phyloP scores from a whole-genome alignment of 2,113 vertebrate genomes.

The Zonotrichia leucophrys region DNA sequence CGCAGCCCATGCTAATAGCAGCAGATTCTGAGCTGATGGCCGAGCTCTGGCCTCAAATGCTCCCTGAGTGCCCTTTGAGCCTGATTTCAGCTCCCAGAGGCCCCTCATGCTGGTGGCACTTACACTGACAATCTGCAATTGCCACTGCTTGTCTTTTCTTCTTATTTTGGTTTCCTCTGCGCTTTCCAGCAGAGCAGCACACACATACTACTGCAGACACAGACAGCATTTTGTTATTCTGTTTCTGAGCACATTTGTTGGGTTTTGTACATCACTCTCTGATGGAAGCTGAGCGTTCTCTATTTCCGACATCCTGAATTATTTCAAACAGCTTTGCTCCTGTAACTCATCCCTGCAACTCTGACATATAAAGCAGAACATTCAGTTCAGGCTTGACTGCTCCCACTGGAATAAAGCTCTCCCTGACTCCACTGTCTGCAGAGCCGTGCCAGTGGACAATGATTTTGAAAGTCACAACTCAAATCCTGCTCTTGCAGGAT shows the following conservation, averaged over 20 bases:
- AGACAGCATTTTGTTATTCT: neutral
- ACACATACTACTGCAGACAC: neutral
- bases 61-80: neutral
- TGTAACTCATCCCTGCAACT: neutral
- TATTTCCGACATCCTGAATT: neutral
- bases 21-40: neutral
- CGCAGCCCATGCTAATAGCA: neutral
- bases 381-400: neutral
- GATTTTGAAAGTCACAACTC: neutral
- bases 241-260: neutral
- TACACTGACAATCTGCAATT: neutral
- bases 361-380: neutral
- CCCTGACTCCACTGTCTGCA: neutral
- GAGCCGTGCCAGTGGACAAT: neutral
- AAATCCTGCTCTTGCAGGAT: neutral
- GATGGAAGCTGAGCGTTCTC: neutral
- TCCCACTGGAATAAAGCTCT: neutral
- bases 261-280: neutral
- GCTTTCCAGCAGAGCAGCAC: neutral
- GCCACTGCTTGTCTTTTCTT: neutral
- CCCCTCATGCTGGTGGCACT: neutral
- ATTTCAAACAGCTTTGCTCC: neutral
- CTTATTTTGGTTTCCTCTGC: neutral
- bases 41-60: neutral
- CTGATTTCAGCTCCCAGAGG: neutral